Base-by-base conservation (phyloP, 2,797 vertebrate species). In the Eulemur coronatus region DNA sequence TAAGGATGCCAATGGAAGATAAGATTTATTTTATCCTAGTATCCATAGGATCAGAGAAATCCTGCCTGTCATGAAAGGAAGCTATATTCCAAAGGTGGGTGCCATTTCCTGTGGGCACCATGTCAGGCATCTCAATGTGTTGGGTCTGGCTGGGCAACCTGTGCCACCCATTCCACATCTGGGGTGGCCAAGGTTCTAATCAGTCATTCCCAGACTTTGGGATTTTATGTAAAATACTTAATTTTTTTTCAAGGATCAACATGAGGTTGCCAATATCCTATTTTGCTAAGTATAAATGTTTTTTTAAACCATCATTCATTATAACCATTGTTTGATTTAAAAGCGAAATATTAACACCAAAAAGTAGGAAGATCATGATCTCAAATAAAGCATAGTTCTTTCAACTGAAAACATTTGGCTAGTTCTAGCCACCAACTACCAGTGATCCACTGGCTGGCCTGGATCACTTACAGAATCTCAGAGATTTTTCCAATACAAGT, bases 271-370 rank as follows among this genome's bases (percentile, higher is more conserved):
- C 81, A 67, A 18, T 43, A 93, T 72, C 41, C 59, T 90, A 86
- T 63, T 82, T 70, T 67, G 57, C 50, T 73, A 69, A 73, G 38
- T 72, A 46, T 22, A 7, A 70, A 50, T 15, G 18, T 24, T 63
- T 94, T 84, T 65, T 3, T 7, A 88, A 85, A 75, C 85, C 2
- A 81, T 38, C 15, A 70, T 78, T 86, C 63, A 82, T 95, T 75
- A 41, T 52, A 14, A 84, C 8, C 30, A 73, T 82, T 3, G 9
- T 80, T 90, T 96, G 48, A 95, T 70, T n/a, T 20, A 22, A 70
- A 70, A 8, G 1, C 14, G 11, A 89, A 18, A 38, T 69, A 70
- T 88, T 76, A 72, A 95, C 38, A 52, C 28, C 33, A 14, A 82
- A 94, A 96, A 17, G 41, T 43, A 76, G 55, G 28, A 81, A 87